phyloP scores from a whole-genome alignment of 2,797 vertebrate species.

The Lerista edwardsae region DNA sequence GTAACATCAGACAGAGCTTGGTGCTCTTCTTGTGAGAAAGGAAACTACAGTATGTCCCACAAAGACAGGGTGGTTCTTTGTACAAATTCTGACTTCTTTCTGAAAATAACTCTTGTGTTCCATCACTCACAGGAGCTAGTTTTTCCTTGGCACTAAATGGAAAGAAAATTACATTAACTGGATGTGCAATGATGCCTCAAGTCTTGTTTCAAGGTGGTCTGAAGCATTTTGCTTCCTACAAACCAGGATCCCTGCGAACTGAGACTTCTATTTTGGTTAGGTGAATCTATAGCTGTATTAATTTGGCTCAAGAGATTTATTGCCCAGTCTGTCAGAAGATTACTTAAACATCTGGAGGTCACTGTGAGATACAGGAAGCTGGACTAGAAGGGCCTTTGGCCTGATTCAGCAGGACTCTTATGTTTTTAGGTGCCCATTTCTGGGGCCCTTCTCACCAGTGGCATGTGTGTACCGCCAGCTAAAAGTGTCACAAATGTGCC shows the following conservation, averaged over 20 bases:
- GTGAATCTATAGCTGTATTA: not conserved
- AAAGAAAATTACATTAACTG: not conserved
- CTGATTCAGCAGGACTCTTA: no score
- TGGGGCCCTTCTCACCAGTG: no score
- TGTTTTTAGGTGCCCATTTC: no score
- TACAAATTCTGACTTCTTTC: not conserved
- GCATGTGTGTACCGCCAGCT: no score
- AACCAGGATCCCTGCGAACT: no score
- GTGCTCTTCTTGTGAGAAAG: not conserved
- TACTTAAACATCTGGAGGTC: no score
- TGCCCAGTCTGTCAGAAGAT: not conserved
- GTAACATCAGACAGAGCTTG: not conserved
- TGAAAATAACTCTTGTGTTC: not conserved
- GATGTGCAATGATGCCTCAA: not conserved
- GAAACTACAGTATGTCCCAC: not conserved
- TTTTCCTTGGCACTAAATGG: not conserved
- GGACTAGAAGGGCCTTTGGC: no score
- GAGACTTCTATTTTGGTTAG: not conserved
- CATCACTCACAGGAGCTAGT: not conserved
- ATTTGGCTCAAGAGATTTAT: not conserved
- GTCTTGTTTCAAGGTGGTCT: not conserved
- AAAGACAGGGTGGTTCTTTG: not conserved
- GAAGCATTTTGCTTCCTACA: not conserved
- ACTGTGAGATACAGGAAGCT: no score
- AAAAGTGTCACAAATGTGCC: no score